Evolutionary conservation across 1,140 invertebrate genomes (phyloP), one percentile per base, ranked within the genome.

Genomic region (Lasaia peninsularis): DNA sequence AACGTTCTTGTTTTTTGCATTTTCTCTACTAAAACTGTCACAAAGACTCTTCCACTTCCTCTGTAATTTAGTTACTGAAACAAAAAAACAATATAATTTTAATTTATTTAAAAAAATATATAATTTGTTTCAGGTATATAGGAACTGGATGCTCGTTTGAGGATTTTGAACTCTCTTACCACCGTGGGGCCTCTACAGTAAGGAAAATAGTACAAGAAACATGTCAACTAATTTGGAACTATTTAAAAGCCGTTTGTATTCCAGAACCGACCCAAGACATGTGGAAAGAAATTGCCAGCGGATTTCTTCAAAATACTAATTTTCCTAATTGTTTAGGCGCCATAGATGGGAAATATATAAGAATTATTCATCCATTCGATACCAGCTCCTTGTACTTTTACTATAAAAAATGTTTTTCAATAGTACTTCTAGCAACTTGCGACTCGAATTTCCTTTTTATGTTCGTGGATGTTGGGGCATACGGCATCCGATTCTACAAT

Each of bases 21-120:
- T 31, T 52, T 52, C 50, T 52, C 50, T 52, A 52, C 32, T 52
- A 52, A 31, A 52, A 52, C 50, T 52, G 50, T 52, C 50, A 33
- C 50, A 28, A 52, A 52, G 50, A 52, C 50, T 52, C 50, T 52
- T 52, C 50, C 50, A 16, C 50, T 52, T 52, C 50, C 50, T 52
- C 50, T 52, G 50, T 31, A 32, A 52, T 52, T 52, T 52, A 52
- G 50, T 52, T 52, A 52, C 50, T 52, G 50, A 14, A 52, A 52
- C 50, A 51, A 51, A 28, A 51, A 51, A 51, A 48, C 16, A 51
- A 51, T 50, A 51, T 51, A 51, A 14, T 31, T 32, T 51, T 51
- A 28, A 51, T 51, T 51, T 40, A 40, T 40, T 37, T 18, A 40
- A 40, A 40, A 40, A 40, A 40, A 40, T 10, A 40, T 12, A 35